Base-by-base conservation (phyloP, 2,888 invertebrate species). In the Plebejus melissa region DNA sequence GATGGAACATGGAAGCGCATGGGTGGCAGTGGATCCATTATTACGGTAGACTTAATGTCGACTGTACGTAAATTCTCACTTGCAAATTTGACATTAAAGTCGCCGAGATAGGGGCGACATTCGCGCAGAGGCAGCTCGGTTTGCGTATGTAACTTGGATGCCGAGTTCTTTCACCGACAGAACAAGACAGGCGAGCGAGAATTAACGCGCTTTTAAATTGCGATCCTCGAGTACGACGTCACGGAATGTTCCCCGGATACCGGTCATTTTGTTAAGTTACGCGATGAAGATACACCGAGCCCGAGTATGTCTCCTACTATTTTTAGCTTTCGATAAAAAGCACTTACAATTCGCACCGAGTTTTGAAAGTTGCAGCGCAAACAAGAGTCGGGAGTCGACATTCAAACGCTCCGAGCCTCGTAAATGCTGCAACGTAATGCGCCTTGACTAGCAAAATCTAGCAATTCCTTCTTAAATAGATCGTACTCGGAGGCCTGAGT, bases 161-260 rank as follows among this genome's bases (percentile, higher is more conserved):
- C 76, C 77, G 76, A 78, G 78, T 78, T 77, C 77, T 77, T 78
- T 81, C 83, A 80, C 81, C 84, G 81, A 83, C 81, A 76, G 79
- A 78, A 80, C 80, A 80, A 79, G 80, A 80, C 80, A 82, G 80
- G 81, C 82, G 82, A 83, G 87, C 83, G 86, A 84, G 86, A 87
- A 86, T 85, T 87, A 89, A 86, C 79, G 80, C 79, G 80, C 79
- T 79, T 79, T 79, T 77, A 80, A 80, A 80, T 79, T 79, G 80
- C 80, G 79, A 79, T 77, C 79, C 77, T 75, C 77, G 75, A 74
- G 75, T 74, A 78, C 78, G 78, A 77, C 72, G 79, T 74, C 76
- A 74, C 76, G 77, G 77, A 79, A 80, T 79, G 78, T 75, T 60
- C 78, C 50, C 77, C 78, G 79, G 78, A 77, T 80, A 78, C 80